Conservation (phyloP, 1,140 invertebrate species). For the Ladona fulva region DNA sequence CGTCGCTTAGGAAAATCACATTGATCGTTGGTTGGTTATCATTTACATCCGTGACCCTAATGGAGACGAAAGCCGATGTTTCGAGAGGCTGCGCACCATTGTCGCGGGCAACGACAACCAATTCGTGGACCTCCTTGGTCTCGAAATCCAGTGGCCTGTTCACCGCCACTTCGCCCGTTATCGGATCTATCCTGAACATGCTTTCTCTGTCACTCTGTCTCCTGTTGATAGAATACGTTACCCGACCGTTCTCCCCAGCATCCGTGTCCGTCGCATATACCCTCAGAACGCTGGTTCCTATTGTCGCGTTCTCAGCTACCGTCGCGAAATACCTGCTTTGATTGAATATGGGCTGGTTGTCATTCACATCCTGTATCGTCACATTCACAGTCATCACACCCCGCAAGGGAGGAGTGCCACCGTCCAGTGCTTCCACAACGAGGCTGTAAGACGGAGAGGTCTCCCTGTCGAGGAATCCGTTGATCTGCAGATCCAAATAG, state of each 20-base stretch:
- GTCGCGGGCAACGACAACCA: slow-evolving; percentile 87
- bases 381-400: slow-evolving; percentile 86
- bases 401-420: slow-evolving; percentile 75
- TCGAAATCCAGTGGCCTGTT: slow-evolving; percentile 93
- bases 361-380: slow-evolving; percentile 90
- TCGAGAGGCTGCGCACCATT: slow-evolving; percentile 84
- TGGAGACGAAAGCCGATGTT: slow-evolving; percentile 85
- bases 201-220: slow-evolving; percentile 81
- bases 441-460: slow-evolving; percentile 74
- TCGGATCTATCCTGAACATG: slow-evolving; percentile 82
- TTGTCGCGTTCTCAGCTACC: slow-evolving; percentile 80
- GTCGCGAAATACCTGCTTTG: slow-evolving; percentile 79
- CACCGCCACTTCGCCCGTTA: slow-evolving; percentile 78
- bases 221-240: slow-evolving; percentile 87
- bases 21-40: slow-evolving; percentile 91
- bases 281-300: slow-evolving; percentile 72
- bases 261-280: slow-evolving; percentile 82
- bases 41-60: slow-evolving; percentile 87
- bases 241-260: slow-evolving; percentile 69
- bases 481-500: slow-evolving; percentile 90
- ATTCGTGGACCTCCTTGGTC: slow-evolving; percentile 78
- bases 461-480: slow-evolving; percentile 86
- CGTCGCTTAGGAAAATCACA: slow-evolving; percentile 85
- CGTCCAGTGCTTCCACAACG: slow-evolving; percentile 87
- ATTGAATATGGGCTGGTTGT: slow-evolving; percentile 90